Evolutionary conservation across 2,888 invertebrate genomes (phyloP).

Genomic region (Cryptosula pallasiana): DNA sequence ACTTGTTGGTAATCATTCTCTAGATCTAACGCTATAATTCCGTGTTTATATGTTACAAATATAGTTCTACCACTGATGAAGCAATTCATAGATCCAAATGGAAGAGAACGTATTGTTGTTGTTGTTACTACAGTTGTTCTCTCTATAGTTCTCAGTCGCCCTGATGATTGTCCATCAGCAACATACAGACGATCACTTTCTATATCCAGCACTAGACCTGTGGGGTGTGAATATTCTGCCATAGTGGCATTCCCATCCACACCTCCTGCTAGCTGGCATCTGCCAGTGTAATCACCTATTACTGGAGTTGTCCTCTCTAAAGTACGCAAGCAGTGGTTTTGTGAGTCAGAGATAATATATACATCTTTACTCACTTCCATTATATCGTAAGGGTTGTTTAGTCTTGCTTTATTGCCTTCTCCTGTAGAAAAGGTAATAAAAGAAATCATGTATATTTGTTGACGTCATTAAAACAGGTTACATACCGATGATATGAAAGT

Average conservation of each 20-base stretch:
- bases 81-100: neutral
- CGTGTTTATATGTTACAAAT: constrained; percentile 1
- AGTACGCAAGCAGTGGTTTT: neutral
- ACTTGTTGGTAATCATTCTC: neutral
- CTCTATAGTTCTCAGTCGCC: neutral
- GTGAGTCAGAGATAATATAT: neutral
- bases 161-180: neutral
- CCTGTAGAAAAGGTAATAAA: neutral
- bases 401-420: neutral
- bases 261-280: neutral
- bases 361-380: neutral
- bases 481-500: too few relatives aligned
- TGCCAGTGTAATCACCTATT: neutral
- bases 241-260: neutral
- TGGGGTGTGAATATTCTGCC: neutral
- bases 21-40: neutral
- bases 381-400: neutral
- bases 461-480: too few relatives aligned
- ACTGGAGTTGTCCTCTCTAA: neutral
- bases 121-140: neutral
- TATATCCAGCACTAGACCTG: neutral
- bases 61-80: neutral
- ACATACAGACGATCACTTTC: neutral
- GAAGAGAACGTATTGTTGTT: neutral
- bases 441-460: too few relatives aligned